Evolutionary conservation across 2,888 invertebrate genomes (phyloP).

Genomic region (Metalampra italica): DNA sequence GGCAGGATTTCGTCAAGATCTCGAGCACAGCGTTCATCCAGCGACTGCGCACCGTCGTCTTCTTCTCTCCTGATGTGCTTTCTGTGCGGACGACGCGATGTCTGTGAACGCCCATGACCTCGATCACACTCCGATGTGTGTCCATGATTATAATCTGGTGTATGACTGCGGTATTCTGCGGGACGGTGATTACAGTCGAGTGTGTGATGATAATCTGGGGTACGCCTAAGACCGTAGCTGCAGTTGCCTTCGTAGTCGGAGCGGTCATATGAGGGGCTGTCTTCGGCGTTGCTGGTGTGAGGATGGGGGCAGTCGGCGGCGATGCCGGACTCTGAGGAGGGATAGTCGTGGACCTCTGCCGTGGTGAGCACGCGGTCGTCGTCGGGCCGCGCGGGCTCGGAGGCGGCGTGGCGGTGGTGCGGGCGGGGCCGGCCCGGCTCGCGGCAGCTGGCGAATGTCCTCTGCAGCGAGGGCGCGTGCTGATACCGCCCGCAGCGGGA

Average conservation of each 20-base stretch:
- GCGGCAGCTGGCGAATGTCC: constrained; percentile 68
- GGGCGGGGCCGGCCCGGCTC: constrained; percentile 60
- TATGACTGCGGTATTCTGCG: constrained; percentile 62
- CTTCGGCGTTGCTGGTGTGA: constrained; percentile 68
- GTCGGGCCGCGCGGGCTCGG: constrained; percentile 69
- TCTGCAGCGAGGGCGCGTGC: constrained; percentile 72
- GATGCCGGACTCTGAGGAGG: constrained; percentile 75
- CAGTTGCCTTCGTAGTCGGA: constrained; percentile 70
- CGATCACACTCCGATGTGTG: constrained; percentile 62
- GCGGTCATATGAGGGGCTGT: constrained; percentile 68
- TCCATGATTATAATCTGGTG: constrained; percentile 65
- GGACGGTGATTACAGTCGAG: constrained; percentile 63
- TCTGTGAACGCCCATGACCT: constrained; percentile 57
- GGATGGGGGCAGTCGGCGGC: constrained; percentile 72
- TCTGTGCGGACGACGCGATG: constrained; percentile 55
- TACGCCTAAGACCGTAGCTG: constrained; percentile 61
- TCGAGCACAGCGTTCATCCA: constrained; percentile 69
- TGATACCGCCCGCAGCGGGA: constrained; percentile 86
- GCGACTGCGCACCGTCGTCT: constrained; percentile 68
- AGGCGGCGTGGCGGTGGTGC: constrained; percentile 64
- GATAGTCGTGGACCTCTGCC: constrained; percentile 73
- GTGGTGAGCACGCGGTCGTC: constrained; percentile 71
- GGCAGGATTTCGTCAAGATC: constrained; percentile 74
- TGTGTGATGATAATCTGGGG: constrained; percentile 62
- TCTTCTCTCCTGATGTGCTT: constrained; percentile 61